Conservation (phyloP, 2,797 vertebrate species). For the Danio aesculapii region DNA sequence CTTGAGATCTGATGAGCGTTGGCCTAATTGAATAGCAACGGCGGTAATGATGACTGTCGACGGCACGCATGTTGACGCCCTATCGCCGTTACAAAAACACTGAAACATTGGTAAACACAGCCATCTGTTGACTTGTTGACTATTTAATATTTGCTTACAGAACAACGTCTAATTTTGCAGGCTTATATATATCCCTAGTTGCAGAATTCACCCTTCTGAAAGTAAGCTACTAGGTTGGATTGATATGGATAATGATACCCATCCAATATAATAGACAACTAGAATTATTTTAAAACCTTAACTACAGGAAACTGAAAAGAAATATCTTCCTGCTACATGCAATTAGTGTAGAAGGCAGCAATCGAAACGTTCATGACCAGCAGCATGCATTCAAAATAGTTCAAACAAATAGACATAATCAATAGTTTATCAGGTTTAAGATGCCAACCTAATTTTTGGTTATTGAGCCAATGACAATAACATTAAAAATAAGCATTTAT, state of each 20-base stretch:
- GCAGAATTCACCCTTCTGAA: background rate
- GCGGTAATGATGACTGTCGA: slow-evolving; percentile 35
- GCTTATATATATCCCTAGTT: background rate
- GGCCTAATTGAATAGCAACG: slow-evolving; percentile 48
- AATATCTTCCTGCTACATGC: too few species aligned
- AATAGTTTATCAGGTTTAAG: too few species aligned
- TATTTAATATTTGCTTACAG: slow-evolving; percentile 38
- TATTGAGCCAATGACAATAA: too few species aligned
- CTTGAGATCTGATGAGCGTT: slow-evolving; percentile 29
- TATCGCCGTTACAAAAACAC: slow-evolving; percentile 25
- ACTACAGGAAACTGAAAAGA: too few species aligned
- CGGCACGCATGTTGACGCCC: slow-evolving; percentile 14
- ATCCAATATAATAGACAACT: too few species aligned
- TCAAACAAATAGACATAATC: too few species aligned
- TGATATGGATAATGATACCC: background rate
- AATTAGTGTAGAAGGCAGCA: too few species aligned
- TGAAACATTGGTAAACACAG: slow-evolving; percentile 41
- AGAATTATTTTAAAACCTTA: too few species aligned
- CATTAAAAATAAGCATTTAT: too few species aligned
- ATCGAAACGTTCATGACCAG: too few species aligned
- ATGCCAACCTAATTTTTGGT: too few species aligned
- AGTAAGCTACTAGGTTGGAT: background rate
- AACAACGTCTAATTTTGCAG: slow-evolving; percentile 9
- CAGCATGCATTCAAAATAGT: too few species aligned
- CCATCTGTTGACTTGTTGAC: slow-evolving; percentile 38